Evolutionary conservation across 2,113 vertebrate species (phyloP), one percentile per base, ranked within the genome.

Genomic region (Dicaeum eximium): DNA sequence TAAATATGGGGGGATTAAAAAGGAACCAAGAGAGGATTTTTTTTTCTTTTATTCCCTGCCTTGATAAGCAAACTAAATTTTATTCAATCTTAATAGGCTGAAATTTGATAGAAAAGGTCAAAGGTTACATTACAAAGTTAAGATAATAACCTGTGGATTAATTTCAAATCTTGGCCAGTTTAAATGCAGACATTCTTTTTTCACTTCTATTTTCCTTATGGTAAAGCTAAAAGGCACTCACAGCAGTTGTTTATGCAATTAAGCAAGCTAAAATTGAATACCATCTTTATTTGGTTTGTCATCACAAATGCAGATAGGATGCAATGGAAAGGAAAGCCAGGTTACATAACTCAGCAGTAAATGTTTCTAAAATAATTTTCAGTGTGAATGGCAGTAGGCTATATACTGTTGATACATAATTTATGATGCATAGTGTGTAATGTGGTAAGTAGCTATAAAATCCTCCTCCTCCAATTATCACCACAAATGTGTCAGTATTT

Each of bases 271-370:
- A 83, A 95, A 95, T 35, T 56, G 24, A 91, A 88, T 56, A 69
- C 4, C 4, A 35, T 96, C 84, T 96, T 95, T 95, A 92, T 94
- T 94, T 92, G 37, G 30, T 35, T 96, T 97, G 88, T 90, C 88
- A 97, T 38, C 77, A 83, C 86, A 94, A 90, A 96, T 30, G 51
- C n/a, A 80, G 47, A 94, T 42, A 90, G 89, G 86, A 82, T 67
- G 40, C 82, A 96, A 94, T 73, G 74, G 82, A 93, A 93, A 97
- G 87, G 70, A 91, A 92, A 54, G 23, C 28, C 57, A 87, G 6
- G 14, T 91, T 96, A 93, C 69, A 88, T 89, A 97, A 96, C 70
- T 45, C 71, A 96, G 51, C 62, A 89, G 45, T 30, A 96, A 91
- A 83, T 75, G 67, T 84, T 97, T 94, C 56, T 72, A 93, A 95